Conservation (phyloP, 2,113 vertebrate genomes). For the Dromas ardeola region DNA sequence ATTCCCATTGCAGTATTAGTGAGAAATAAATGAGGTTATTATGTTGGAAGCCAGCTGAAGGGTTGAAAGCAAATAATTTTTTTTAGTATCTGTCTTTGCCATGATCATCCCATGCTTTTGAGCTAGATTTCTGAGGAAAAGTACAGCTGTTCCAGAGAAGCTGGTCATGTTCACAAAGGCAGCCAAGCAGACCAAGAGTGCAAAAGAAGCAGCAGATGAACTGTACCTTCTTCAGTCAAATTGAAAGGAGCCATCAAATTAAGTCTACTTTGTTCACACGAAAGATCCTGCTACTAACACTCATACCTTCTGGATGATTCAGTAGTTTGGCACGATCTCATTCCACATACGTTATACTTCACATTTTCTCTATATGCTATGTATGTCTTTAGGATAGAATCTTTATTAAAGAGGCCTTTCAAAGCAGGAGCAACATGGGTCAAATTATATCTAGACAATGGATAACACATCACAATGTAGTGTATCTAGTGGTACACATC, state of each 20-base stretch:
- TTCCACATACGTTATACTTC: neutral
- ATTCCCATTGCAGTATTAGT: neutral
- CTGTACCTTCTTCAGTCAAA: neutral
- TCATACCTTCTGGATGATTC: neutral
- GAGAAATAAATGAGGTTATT: neutral
- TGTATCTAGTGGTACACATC: neutral
- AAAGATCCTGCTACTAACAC: neutral
- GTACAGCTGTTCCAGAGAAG: neutral
- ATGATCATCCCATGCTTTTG: neutral
- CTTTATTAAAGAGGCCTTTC: neutral
- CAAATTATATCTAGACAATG: neutral
- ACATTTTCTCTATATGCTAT: neutral
- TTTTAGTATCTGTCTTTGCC: neutral
- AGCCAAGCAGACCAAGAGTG: neutral
- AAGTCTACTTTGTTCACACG: neutral
- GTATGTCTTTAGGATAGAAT: neutral
- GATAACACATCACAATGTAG: neutral
- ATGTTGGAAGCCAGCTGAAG: neutral
- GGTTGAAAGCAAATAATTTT: neutral
- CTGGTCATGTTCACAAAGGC: neutral
- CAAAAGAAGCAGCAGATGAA: neutral
- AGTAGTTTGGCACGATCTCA: neutral
- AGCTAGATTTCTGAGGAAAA: neutral
- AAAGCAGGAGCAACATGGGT: neutral
- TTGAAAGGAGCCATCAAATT: neutral